Evolutionary conservation across 2,797 vertebrate species (phyloP).

Genomic region (Trachops cirrhosus): DNA sequence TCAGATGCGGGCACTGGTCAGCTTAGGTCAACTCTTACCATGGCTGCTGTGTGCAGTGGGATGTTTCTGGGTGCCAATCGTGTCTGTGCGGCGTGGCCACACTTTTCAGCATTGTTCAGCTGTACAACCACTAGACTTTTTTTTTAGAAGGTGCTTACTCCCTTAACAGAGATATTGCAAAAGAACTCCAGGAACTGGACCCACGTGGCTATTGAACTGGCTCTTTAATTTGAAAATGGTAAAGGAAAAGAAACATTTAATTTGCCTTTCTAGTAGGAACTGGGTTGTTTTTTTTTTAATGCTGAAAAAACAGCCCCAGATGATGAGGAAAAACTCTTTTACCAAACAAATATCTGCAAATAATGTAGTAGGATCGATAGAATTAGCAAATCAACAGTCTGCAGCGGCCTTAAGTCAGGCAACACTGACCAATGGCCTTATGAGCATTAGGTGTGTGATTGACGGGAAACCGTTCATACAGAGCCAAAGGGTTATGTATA

Average conservation of each 20-base stretch:
- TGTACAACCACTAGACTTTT: background rate
- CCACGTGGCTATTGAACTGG: background rate
- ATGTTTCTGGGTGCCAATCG: background rate
- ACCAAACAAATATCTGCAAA: background rate
- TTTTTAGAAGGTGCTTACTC: background rate
- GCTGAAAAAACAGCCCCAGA: background rate
- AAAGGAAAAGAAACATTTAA: background rate
- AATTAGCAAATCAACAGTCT: background rate
- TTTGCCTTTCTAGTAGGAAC: background rate
- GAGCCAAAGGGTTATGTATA: background rate
- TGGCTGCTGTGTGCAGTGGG: background rate
- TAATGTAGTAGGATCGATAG: background rate
- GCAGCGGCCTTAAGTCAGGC: background rate
- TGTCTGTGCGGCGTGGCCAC: background rate
- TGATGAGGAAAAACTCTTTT: background rate
- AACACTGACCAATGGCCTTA: background rate
- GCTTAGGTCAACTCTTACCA: background rate
- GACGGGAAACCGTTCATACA: background rate
- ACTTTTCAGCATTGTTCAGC: background rate
- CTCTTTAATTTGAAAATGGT: constrained; percentile 3
- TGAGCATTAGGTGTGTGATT: background rate
- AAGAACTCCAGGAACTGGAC: background rate
- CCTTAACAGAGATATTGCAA: background rate
- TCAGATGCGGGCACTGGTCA: background rate
- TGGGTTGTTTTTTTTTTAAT: background rate